phyloP scores from a whole-genome alignment of 37 sponge, comb jelly and placozoan genomes.

The Crambe crambe region DNA sequence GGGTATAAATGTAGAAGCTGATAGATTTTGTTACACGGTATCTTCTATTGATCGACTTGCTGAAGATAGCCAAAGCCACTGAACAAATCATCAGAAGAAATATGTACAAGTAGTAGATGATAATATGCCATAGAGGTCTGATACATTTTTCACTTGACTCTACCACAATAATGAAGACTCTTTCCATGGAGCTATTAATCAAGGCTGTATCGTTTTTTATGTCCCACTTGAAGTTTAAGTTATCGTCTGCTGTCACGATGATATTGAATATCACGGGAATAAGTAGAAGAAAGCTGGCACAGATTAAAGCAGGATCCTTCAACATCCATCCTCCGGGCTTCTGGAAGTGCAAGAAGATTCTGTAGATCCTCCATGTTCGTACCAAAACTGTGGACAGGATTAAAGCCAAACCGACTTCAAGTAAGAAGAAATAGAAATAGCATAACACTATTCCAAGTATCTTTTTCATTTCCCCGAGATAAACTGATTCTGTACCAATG shows the following conservation, averaged over 20 bases:
- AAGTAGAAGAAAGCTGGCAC: not conserved
- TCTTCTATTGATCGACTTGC: not conserved
- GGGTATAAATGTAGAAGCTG: not conserved
- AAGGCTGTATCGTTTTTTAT: not conserved
- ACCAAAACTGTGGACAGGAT: not conserved
- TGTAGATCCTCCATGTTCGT: constrained; percentile 21
- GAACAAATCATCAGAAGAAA: not conserved
- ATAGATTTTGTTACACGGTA: not conserved
- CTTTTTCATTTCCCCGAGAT: not conserved
- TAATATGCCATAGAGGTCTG: not conserved
- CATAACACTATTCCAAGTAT: not conserved
- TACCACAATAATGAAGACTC: not conserved
- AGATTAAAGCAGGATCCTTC: not conserved
- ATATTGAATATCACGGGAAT: not conserved
- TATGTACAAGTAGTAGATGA: not conserved
- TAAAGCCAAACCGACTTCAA: constrained; percentile 3
- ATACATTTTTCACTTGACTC: not conserved
- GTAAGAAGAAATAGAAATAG: not conserved
- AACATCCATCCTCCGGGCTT: constrained; percentile 16
- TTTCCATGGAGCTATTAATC: too few species aligned
- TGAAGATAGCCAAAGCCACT: not conserved
- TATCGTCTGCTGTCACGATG: not conserved
- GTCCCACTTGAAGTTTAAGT: not conserved
- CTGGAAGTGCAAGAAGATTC: constrained; percentile 22
- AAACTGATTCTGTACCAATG: not conserved